Base-by-base conservation (phyloP, 92 coral and sea anemone species). In the Heteractis magnifica region DNA sequence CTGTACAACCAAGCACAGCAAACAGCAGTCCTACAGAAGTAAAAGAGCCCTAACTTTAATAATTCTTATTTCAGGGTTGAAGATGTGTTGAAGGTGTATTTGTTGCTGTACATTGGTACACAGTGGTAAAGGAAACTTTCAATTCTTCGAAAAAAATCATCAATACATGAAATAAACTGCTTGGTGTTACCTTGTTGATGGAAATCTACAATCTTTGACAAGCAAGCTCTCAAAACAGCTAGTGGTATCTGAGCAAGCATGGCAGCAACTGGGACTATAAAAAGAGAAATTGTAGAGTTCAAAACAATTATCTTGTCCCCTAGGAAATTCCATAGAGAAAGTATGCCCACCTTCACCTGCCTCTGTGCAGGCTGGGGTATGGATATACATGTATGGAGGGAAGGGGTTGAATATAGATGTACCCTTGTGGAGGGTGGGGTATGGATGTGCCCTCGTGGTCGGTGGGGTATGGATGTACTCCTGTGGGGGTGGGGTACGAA, bases 1-100 rank as follows among this genome's bases (percentile, higher is more conserved):
- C 90, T 59, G 83, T 44, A 82, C 87, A 82, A 4, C 87, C 75
- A 77, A 82, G 72, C 58, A 72, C 79, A 10, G 90, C 90, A 82
- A 87, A 87, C 71, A 87, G 53, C 50, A 78, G 52, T 15, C 90
- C 90, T 87, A 65, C 12, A 23, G 13, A 7, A 59, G 6, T 14
- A 21, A 14, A 60, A 65, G 18, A 20, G 19, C 9, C 6, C 6
- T 12, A 59, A 59, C 44, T 34, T 34, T 34, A 34, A 34, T 34
- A 34, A 34, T 34, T 34, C 44, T 34, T 34, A 34, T 34, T 34
- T 34, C 44, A 34, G 44, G 44, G 44, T 34, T 34, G 44, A 34
- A 34, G 44, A 34, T 34, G 44, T n/a, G n/a, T n/a, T n/a, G n/a
- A n/a, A n/a, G 44, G 44, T 34, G 44, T 34, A 5, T 12, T 59